Percentiles rank a stretch among this genome's conserved stretches.
Evolutionary conservation across 1,140 invertebrate species (phyloP).

Genomic region (Drosophila watanabei): DNA sequence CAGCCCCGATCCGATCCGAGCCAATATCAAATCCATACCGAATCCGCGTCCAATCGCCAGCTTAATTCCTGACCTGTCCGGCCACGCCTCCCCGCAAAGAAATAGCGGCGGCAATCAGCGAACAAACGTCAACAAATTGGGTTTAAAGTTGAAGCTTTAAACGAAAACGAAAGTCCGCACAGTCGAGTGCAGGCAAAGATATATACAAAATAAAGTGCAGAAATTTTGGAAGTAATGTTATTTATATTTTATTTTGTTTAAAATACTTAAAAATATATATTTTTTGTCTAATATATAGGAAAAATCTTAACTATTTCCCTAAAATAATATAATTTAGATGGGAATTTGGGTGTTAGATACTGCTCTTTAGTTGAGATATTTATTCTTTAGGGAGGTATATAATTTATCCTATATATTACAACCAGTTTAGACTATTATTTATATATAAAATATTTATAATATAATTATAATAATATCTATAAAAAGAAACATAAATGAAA

Average conservation of each 20-base stretch:
- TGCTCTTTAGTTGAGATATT: no score
- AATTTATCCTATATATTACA: no score
- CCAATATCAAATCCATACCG: constrained; percentile 6
- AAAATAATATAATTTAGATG: no score
- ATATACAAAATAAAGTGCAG: not conserved
- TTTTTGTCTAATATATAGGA: no score
- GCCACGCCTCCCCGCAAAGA: constrained; percentile 27
- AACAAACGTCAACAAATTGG: constrained; percentile 10
- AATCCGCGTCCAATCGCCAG: constrained; percentile 11
- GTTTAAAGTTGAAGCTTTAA: constrained; percentile 8
- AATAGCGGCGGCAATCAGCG: not conserved
- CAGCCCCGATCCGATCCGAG: constrained; percentile 8
- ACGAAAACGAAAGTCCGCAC: constrained; percentile 58
- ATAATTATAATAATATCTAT: no score
- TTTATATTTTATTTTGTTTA: not conserved
- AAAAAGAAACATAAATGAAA: no score
- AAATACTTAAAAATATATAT: not conserved
- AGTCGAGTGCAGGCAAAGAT: not conserved
- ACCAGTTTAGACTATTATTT: no score
- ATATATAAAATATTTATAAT: no score
- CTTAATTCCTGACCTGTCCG: constrained; percentile 7
- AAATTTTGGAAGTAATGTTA: not conserved
- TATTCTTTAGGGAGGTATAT: no score
- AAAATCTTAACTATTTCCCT: no score
- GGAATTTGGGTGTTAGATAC: no score